A percentile compares a stretch with the other conserved stretches of the same genome.
phyloP scores from a whole-genome alignment of 2,113 vertebrate genomes.

The Peromyscus maniculatus region DNA sequence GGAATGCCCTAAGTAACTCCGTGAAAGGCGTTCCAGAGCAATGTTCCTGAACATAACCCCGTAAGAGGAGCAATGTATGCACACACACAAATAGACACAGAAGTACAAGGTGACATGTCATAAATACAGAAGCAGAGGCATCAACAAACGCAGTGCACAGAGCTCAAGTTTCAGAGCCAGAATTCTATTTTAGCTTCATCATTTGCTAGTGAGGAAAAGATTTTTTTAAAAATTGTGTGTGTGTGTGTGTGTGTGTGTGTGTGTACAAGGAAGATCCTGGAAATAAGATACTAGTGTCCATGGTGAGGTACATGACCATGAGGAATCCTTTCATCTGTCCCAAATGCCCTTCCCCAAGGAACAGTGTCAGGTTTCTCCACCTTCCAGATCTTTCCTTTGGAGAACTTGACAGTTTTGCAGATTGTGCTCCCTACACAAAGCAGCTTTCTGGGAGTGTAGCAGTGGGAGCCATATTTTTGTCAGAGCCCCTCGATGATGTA shows the following conservation, averaged over 20 bases:
- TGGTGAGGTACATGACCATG: not conserved
- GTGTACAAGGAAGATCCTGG: not conserved
- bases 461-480: not conserved
- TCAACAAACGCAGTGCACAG: not conserved
- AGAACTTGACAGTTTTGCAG: not conserved
- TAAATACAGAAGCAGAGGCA: conserved; percentile 9
- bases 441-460: not conserved
- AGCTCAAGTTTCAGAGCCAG: not conserved
- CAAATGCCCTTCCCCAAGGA: not conserved
- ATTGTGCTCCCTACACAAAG: not conserved
- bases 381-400: not conserved
- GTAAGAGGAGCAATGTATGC: not conserved
- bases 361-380: not conserved
- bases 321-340: not conserved
- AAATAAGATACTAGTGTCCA: not conserved
- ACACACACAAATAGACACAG: not conserved
- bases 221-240: no score
- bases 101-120: conserved; percentile 17
- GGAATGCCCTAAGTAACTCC: conserved; percentile 40
- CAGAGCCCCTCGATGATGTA: rapidly evolving
- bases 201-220: not conserved
- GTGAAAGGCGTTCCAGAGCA: conserved; percentile 39
- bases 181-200: not conserved
- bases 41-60: conserved; percentile 7
- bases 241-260: no score